Percentiles rank a stretch among this genome's conserved stretches.
These are phyloP conservation scores for Automeris io DNA, from an alignment of 2,888 invertebrate species.

Conservation along the genomic window DNA sequence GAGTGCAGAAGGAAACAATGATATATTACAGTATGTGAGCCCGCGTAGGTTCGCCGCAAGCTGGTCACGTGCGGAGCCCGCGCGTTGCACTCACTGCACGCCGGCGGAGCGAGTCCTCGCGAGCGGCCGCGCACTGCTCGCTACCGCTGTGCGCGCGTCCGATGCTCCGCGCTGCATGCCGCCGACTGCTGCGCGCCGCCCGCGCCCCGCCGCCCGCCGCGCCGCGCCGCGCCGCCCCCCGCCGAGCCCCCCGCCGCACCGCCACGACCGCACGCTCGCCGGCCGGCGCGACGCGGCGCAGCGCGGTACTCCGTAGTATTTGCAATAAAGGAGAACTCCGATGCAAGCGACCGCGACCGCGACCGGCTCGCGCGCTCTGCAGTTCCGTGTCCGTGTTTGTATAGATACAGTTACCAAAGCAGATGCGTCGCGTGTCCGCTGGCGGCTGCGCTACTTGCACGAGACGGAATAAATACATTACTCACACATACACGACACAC, in stretches of 20 bases:
- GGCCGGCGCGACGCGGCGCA: not conserved
- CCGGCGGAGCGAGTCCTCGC: conserved; percentile 14
- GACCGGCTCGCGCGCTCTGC: no score
- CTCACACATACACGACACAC: no score
- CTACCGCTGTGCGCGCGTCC: conserved; percentile 12
- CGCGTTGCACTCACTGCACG: conserved; percentile 11
- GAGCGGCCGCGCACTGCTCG: conserved; percentile 15
- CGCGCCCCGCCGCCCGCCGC: conserved; percentile 11
- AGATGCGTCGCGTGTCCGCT: no score
- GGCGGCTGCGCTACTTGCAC: no score
- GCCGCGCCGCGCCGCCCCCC: conserved; percentile 9
- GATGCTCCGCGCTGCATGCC: conserved; percentile 20
- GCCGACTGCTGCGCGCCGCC: conserved; percentile 21
- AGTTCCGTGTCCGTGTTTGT: no score
- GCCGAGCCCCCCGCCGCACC: not conserved
- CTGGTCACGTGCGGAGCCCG: not conserved
- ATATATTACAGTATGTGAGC: not conserved
- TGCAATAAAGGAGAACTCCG: no score
- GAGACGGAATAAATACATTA: no score
- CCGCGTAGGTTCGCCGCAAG: not conserved
- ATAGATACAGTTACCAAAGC: no score
- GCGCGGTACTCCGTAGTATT: no score
- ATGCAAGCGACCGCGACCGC: no score
- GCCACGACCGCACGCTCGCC: not conserved
- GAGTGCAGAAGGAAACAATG: no score